Evolutionary conservation across 2,113 vertebrate species (phyloP).

Genomic region (Pleuronectes platessa): DNA sequence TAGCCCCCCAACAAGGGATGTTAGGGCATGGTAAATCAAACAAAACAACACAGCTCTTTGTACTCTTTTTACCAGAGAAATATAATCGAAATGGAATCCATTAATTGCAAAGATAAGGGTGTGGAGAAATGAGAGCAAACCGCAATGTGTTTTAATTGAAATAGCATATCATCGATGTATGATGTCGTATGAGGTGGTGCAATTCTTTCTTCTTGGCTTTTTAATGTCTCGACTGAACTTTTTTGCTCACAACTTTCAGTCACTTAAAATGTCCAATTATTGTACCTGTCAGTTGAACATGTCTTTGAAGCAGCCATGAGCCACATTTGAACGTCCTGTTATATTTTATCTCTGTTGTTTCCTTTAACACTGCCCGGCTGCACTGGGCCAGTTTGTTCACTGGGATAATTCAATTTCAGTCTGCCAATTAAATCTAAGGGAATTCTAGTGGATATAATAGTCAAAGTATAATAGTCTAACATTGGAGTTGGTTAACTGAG

Average conservation of each 20-base stretch:
- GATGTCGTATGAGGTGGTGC: background rate
- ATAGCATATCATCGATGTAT: background rate
- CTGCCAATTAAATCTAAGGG: no score
- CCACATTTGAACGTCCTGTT: background rate
- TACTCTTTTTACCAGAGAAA: background rate
- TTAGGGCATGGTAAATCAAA: conserved; percentile 10
- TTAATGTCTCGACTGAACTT: background rate
- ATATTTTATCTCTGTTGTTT: background rate
- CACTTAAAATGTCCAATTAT: background rate
- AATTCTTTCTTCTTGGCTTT: background rate
- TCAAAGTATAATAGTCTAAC: no score
- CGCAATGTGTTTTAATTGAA: background rate
- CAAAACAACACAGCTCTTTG: background rate
- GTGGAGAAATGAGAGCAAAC: background rate
- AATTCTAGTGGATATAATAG: no score
- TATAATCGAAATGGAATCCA: background rate
- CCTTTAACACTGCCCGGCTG: no score
- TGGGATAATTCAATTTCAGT: no score
- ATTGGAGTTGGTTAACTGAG: no score
- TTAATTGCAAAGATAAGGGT: conserved; percentile 1
- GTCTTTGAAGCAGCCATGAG: background rate
- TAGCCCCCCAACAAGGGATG: conserved; percentile 24
- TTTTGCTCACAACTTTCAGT: background rate
- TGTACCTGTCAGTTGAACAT: background rate
- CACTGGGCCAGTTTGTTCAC: no score